phyloP scores from a whole-genome alignment of 1,140 invertebrate genomes.

The Euwallacea similis region DNA sequence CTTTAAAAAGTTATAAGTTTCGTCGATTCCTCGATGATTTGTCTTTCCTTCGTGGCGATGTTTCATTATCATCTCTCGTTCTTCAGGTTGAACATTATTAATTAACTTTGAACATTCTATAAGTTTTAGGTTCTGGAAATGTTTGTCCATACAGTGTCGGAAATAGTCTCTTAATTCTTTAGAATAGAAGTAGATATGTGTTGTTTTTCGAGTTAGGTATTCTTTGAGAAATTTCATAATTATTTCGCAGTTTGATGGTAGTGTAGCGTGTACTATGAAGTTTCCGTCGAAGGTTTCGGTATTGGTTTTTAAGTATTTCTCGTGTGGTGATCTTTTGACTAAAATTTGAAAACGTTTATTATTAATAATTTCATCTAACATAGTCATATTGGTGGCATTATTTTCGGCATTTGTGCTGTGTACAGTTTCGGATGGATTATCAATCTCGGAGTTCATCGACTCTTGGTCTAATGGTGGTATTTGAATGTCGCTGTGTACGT shows the following conservation, averaged over 20 bases:
- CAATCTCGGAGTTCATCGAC: no score
- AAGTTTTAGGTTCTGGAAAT: slow-evolving; percentile 10
- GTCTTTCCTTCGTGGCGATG: slow-evolving; percentile 22
- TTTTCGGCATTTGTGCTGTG: no score
- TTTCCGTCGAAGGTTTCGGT: slow-evolving; percentile 14
- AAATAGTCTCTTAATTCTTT: slow-evolving; percentile 18
- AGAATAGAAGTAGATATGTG: slow-evolving; percentile 11
- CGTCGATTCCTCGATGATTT: slow-evolving; percentile 34
- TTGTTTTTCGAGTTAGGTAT: not conserved
- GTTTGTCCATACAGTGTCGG: not conserved
- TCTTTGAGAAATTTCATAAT: not conserved
- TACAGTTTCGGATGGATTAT: no score
- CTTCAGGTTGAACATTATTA: not conserved
- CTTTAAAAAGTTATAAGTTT: slow-evolving; percentile 29
- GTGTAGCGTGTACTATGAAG: slow-evolving; percentile 3
- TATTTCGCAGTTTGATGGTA: not conserved
- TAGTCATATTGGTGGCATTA: no score
- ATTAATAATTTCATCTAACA: no score
- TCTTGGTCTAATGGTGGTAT: no score
- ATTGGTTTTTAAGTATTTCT: slow-evolving; percentile 8
- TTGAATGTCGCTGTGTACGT: no score
- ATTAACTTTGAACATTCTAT: slow-evolving; percentile 9
- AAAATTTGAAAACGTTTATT: no score
- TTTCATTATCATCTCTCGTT: not conserved
- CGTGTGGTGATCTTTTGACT: no score